A percentile compares a stretch with the other conserved stretches of the same genome.
These are phyloP conservation scores for Hemiprocne comata DNA, from an alignment of 2,113 vertebrate genomes.

Conservation along the genomic window DNA sequence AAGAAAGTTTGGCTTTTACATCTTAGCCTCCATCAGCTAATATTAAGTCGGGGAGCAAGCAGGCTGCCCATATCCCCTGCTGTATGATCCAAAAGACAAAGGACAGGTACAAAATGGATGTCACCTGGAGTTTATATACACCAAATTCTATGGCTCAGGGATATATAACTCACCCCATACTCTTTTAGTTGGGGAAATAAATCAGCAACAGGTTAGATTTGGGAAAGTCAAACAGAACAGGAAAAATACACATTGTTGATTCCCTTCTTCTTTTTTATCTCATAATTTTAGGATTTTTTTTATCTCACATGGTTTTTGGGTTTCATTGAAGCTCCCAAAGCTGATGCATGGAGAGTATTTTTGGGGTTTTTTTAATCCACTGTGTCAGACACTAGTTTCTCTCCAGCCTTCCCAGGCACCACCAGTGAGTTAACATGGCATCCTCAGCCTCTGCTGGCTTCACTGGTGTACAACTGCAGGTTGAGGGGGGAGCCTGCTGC, in stretches of 20 bases:
- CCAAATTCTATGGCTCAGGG: neutral
- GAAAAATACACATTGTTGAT: neutral
- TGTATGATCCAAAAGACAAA: rapidly evolving
- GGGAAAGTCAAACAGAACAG: neutral
- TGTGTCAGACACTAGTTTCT: rapidly evolving
- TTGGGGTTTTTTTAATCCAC: neutral
- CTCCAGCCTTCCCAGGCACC: neutral
- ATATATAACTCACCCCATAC: neutral
- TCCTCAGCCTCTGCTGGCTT: neutral
- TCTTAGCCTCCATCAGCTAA: neutral
- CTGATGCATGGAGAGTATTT: neutral
- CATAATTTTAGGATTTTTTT: neutral
- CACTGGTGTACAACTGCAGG: neutral
- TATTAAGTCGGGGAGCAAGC: rapidly evolving
- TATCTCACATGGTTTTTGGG: neutral
- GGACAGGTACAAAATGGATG: neutral
- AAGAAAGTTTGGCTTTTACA: neutral
- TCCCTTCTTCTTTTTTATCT: neutral
- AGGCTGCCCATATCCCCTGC: rapidly evolving
- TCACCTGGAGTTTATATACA: neutral
- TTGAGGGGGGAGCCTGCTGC: neutral
- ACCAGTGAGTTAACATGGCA: neutral
- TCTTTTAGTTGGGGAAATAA: neutral
- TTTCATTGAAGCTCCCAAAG: neutral
- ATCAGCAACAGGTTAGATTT: rapidly evolving